phyloP scores from a whole-genome alignment of 1,140 invertebrate genomes.

The Achroia grisella region DNA sequence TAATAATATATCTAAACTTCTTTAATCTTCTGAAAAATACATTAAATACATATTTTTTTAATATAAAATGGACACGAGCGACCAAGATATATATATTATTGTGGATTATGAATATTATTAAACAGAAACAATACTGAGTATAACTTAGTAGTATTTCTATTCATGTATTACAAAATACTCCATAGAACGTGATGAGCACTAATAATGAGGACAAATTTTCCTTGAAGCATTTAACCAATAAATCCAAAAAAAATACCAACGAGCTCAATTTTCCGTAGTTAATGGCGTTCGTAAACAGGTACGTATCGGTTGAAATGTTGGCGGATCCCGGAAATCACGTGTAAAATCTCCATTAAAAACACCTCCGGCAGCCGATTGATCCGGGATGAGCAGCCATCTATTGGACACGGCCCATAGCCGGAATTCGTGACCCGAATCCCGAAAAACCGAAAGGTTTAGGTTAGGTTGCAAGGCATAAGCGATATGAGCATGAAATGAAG shows the following conservation, averaged over 20 bases:
- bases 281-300: constrained; percentile 28
- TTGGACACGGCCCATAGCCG: constrained; percentile 59
- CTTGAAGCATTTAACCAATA: neutral
- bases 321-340: constrained; percentile 52
- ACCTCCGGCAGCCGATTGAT: constrained; percentile 48
- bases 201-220: no score
- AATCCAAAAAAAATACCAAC: neutral
- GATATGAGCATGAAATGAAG: no score
- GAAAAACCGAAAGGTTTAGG: constrained; percentile 33
- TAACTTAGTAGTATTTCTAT: no score
- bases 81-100: no score
- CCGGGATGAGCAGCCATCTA: constrained; percentile 59
- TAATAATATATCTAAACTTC: no score
- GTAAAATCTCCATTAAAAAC: constrained; percentile 68
- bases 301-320: constrained; percentile 21
- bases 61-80: no score
- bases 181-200: no score
- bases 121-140: no score
- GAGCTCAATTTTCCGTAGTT: constrained; percentile 1
- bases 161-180: no score
- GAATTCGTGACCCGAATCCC: constrained; percentile 59
- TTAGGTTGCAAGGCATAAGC: constrained; percentile 17
- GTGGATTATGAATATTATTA: no score
- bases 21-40: no score
- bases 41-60: no score